Conservation (phyloP, 2,797 vertebrate species). For the Aulostomus chinensis region DNA sequence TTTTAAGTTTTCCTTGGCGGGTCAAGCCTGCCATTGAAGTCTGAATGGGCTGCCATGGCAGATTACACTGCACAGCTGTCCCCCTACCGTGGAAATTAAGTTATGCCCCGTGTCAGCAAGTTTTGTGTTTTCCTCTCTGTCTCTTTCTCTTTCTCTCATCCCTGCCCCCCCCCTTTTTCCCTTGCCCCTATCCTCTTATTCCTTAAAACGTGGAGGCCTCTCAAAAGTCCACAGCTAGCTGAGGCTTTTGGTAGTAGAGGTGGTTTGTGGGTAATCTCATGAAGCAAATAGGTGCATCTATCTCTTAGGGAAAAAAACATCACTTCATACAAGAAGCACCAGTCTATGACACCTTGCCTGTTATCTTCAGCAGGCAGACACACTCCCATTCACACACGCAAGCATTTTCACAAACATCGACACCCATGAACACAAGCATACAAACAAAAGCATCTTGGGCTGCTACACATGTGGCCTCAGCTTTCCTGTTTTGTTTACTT, state of each 20-base stretch:
- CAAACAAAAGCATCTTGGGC: slow-evolving; percentile 45
- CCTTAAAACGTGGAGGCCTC: slow-evolving; percentile 67
- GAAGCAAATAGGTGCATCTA: neutral
- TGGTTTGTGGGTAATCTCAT: slow-evolving; percentile 41
- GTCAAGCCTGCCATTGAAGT: slow-evolving; percentile 99
- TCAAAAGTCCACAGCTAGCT: slow-evolving; percentile 30
- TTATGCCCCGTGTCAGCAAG: slow-evolving; percentile 99
- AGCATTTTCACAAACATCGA: slow-evolving; percentile 9
- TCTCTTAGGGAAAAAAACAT: neutral
- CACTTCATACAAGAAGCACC: no score
- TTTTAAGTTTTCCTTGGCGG: slow-evolving; percentile 94
- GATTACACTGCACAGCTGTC: slow-evolving; percentile 99
- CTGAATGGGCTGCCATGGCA: slow-evolving; percentile 97
- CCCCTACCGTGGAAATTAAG: slow-evolving; percentile 99
- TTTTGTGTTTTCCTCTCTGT: slow-evolving; percentile 83
- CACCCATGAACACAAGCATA: slow-evolving; percentile 13
- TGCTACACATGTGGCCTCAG: slow-evolving; percentile 55
- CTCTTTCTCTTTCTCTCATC: slow-evolving; percentile 71
- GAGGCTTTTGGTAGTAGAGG: slow-evolving; percentile 39
- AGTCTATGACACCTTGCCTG: no score
- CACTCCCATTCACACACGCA: slow-evolving; percentile 18
- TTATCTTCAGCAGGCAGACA: no score
- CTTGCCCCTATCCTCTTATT: slow-evolving; percentile 55
- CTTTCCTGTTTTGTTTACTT: slow-evolving; percentile 69
- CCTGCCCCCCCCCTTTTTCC: slow-evolving; percentile 54